Evolutionary conservation across 1,140 invertebrate genomes (phyloP).

Genomic region (Ips typographus): DNA sequence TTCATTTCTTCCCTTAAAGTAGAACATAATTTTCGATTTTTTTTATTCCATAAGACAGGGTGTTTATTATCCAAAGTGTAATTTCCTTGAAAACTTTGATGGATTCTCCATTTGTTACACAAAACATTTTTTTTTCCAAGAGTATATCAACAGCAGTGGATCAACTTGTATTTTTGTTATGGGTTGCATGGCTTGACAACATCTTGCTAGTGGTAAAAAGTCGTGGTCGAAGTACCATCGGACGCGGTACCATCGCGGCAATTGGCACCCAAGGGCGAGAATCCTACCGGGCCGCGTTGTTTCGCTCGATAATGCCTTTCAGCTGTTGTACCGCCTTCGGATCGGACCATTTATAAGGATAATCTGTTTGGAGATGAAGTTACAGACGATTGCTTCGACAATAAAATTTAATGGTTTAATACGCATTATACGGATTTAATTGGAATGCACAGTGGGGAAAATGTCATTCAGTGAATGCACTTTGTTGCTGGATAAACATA

Average conservation of each 20-base stretch:
- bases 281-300: conserved; percentile 25
- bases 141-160: neutral
- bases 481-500: too few relatives aligned
- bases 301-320: conserved; percentile 29
- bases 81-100: neutral
- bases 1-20: neutral
- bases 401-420: conserved; percentile 35
- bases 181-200: neutral
- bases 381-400: conserved; percentile 19
- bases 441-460: neutral
- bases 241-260: conserved; percentile 11
- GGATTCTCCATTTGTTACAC: too few relatives aligned
- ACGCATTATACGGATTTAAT: conserved; percentile 20
- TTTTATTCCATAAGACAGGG: too few relatives aligned
- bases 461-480: too few relatives aligned
- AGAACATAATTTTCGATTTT: too few relatives aligned
- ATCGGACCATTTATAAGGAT: conserved; percentile 31
- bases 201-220: neutral
- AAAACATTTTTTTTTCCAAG: neutral
- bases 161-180: neutral
- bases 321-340: conserved; percentile 23
- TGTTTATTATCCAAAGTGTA: neutral
- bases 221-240: neutral
- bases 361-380: conserved; percentile 28
- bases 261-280: conserved; percentile 29